Evolutionary conservation across 2,113 vertebrate genomes (phyloP), one percentile per base, ranked within the genome.

Genomic region (Apistogramma diplotaenia): DNA sequence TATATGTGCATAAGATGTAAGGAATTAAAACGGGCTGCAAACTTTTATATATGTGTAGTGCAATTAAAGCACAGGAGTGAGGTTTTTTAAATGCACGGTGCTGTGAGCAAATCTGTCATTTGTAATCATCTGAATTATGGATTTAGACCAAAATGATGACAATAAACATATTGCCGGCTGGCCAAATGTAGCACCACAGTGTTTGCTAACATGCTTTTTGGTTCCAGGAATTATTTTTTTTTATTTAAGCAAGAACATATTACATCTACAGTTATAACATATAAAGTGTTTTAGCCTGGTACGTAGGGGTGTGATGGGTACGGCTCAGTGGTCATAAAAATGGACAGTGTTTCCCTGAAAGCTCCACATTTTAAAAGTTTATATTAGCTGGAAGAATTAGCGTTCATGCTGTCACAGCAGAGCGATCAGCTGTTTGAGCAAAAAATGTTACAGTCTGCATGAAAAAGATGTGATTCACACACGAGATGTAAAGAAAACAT

Each of bases 381-480:
- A 51, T 19, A 67, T 49, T 43, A 29, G 25, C 7, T 1, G 27
- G 5, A 53, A 76, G n/a, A 46, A 65, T 18, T 1, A 13, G 16
- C 7, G 8, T 62, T 78, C 6, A 8, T 65, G n/a, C n/a, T n/a
- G 76, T 8, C 8, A 56, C 51, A 74, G 65, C 11, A 4, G 60
- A 51, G 29, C 40, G 16, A 25, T 31, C 56, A 33, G 16, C 8
- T 31, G 7, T 13, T 67, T 65, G 37, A 67, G 37, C 19, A 51
- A 67, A 57, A 43, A 23, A 46, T 5, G 40, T 61, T 56, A 78
- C 19, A 13, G 19, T 78, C 49, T 53, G 33, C n/a, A 76, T 35
- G 61, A 29, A 83, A 77, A 74, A 84, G 82, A 73, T 77, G 72
- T 62, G 86, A 65, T 70, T 90, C 72, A 86, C 49, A 15, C 76